Conservation (phyloP, 2,113 vertebrate species). For the Perca fluviatilis region DNA sequence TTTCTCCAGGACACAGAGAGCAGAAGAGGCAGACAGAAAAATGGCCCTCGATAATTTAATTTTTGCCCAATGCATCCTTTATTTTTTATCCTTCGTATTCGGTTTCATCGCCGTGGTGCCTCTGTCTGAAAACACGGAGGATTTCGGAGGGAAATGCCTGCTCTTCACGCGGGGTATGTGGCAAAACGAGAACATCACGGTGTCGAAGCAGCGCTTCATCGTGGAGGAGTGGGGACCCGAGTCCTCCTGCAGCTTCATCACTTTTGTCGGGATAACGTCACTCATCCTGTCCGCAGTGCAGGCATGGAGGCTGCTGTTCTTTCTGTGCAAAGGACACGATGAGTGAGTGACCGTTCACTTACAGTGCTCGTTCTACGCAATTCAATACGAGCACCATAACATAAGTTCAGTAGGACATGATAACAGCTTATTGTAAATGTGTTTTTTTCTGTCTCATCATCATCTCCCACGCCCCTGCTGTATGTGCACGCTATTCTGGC, state of each 20-base stretch:
- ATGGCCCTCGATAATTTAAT: conserved; percentile 93
- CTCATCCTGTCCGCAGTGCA: conserved; percentile 93
- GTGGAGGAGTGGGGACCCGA: conserved; percentile 97
- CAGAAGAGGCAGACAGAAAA: conserved; percentile 61
- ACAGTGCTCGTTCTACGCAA: neutral
- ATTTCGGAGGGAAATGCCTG: conserved; percentile 94
- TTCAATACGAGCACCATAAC: neutral
- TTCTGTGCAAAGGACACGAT: conserved; percentile 96
- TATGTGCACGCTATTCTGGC: neutral
- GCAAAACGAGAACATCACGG: conserved; percentile 97
- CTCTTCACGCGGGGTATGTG: conserved; percentile 97
- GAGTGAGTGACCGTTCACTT: conserved; percentile 88
- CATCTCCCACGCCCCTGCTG: conserved; percentile 18
- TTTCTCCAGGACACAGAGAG: conserved; percentile 60
- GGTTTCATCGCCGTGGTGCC: conserved; percentile 95
- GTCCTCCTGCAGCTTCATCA: conserved; percentile 95
- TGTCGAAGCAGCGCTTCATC: conserved; percentile 93
- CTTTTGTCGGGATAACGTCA: conserved; percentile 92
- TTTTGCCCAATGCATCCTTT: conserved; percentile 92
- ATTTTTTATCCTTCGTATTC: conserved; percentile 93
- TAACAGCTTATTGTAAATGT: neutral
- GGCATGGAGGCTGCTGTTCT: conserved; percentile 95
- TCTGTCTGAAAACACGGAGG: conserved; percentile 93
- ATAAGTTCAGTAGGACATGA: neutral
- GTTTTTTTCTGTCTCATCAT: conserved; percentile 1